Conservation (phyloP, 2,113 vertebrate species). For the Indicator maculatus region DNA sequence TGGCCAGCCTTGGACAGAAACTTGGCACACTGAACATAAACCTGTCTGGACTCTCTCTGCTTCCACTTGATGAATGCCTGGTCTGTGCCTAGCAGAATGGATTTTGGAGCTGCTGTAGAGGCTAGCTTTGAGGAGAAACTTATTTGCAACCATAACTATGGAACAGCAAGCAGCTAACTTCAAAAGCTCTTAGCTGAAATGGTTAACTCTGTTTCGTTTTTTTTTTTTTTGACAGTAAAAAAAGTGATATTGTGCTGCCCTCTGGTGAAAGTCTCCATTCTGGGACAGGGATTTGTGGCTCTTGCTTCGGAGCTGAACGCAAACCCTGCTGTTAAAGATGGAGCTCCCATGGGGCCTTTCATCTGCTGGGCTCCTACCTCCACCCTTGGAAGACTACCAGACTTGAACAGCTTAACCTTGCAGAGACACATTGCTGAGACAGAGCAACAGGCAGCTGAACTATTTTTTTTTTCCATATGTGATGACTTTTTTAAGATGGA, state of each 20-base stretch:
- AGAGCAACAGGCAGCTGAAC: background rate
- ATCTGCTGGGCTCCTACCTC: background rate
- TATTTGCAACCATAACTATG: background rate
- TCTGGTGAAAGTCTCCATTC: background rate
- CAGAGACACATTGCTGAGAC: background rate
- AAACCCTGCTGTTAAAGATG: background rate
- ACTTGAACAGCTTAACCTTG: background rate
- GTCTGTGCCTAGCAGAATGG: no score
- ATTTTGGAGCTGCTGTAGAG: background rate
- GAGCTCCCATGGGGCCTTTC: background rate
- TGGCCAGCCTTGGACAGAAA: background rate
- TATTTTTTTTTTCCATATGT: background rate
- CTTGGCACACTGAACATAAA: background rate
- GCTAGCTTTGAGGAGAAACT: background rate
- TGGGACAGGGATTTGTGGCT: background rate
- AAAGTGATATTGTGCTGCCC: conserved; percentile 52
- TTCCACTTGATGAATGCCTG: background rate
- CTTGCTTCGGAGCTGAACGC: background rate
- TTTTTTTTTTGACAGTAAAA: background rate
- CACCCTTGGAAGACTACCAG: background rate
- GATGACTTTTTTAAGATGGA: background rate
- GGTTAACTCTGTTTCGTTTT: background rate
- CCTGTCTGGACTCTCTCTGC: background rate
- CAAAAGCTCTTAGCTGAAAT: background rate
- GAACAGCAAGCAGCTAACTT: background rate